A percentile compares a stretch with the other conserved stretches of the same genome.
These are phyloP conservation scores for Zonotrichia albicollis DNA, from an alignment of 2,797 vertebrate genomes.

Conservation along the genomic window DNA sequence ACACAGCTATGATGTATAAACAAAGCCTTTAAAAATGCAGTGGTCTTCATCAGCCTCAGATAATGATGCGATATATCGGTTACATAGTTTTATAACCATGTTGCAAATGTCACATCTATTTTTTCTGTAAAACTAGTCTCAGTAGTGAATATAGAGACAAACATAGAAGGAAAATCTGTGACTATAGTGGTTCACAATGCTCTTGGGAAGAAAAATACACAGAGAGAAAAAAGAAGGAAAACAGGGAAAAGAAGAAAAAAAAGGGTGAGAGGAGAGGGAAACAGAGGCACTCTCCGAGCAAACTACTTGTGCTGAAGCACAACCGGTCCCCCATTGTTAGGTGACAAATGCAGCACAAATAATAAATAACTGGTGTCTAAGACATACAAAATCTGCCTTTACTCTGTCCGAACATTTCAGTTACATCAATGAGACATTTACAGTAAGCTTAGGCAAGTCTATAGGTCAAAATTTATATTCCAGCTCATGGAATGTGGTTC, in stretches of 20 bases:
- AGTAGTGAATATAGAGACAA: background rate
- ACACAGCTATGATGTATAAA: background rate
- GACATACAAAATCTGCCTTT: background rate
- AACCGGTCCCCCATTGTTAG: background rate
- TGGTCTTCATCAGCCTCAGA: background rate
- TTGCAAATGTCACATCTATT: background rate
- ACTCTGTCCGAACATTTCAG: background rate
- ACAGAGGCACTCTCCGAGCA: background rate
- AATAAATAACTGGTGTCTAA: background rate
- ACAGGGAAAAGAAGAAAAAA: background rate
- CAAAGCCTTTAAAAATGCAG: background rate
- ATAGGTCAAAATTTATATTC: background rate
- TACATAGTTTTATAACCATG: rapidly evolving
- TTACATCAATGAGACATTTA: background rate
- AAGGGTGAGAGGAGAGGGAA: background rate
- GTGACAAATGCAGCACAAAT: background rate
- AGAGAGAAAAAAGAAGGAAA: background rate
- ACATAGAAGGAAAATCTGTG: background rate
- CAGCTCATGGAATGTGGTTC: background rate
- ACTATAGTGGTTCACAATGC: background rate
- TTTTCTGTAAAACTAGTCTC: background rate
- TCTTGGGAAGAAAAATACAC: background rate
- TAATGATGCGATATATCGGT: background rate
- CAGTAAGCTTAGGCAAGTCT: background rate
- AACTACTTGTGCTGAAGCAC: background rate